Conservation (phyloP, 2,888 invertebrate species). For the Drosophila tanythrix region DNA sequence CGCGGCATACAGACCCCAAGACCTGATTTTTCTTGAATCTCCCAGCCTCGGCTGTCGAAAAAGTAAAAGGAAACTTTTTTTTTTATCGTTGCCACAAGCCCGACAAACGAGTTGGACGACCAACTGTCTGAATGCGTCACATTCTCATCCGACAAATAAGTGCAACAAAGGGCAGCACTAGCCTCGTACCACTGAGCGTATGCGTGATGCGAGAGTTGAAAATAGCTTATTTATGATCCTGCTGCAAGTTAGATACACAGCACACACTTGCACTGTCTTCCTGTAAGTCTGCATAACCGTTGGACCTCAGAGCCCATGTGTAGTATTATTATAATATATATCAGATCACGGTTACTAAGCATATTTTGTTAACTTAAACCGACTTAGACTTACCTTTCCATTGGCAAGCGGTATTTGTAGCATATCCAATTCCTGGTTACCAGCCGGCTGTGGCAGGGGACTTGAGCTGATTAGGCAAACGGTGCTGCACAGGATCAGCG, state of each 20-base stretch:
- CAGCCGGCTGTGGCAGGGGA: constrained; percentile 80
- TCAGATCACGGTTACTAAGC: background rate
- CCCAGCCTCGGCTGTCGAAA: constrained; percentile 32
- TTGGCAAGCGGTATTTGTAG: constrained; percentile 84
- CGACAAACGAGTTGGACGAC: constrained; percentile 37
- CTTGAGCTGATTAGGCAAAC: constrained; percentile 76
- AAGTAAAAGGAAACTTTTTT: constrained; percentile 69
- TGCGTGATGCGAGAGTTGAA: constrained; percentile 21
- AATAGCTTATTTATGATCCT: background rate
- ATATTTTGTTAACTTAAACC: background rate
- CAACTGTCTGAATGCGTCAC: constrained; percentile 7
- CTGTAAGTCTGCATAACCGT: background rate
- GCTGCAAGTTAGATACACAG: background rate
- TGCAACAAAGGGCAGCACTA: background rate
- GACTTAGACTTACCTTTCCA: constrained; percentile 83
- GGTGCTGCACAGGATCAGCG: constrained; percentile 70
- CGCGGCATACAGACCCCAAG: constrained; percentile 68
- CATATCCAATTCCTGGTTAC: constrained; percentile 83
- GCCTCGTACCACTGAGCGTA: constrained; percentile 14
- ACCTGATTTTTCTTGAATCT: constrained; percentile 55
- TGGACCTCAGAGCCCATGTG: background rate
- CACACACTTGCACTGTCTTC: background rate
- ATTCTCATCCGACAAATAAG: constrained; percentile 33
- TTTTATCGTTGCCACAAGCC: background rate
- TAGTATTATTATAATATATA: background rate